Evolutionary conservation across 2,113 vertebrate genomes (phyloP).

Genomic region (Colaptes auratus): DNA sequence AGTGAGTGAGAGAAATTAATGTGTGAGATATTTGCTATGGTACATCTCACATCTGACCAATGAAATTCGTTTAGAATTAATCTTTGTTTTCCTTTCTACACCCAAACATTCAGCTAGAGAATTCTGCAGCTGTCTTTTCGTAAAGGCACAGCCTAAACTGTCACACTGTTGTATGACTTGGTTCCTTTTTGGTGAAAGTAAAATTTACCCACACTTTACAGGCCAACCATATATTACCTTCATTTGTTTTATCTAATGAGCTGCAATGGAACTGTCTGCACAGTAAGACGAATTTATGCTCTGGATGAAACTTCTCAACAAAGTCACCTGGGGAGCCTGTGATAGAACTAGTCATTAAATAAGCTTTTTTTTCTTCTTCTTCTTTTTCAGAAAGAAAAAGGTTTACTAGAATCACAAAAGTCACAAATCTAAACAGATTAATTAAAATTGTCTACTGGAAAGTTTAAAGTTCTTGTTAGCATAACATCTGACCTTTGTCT

Average conservation of each 20-base stretch:
- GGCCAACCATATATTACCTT: not conserved
- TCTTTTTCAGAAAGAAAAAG: not conserved
- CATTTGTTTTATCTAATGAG: not conserved
- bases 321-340: not conserved
- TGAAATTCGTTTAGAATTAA: too few species aligned
- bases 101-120: too few species aligned
- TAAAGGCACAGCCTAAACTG: too few species aligned
- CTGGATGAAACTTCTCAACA: not conserved
- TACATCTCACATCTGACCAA: too few species aligned
- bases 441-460: not conserved
- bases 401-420: not conserved
- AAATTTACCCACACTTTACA: not conserved
- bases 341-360: not conserved
- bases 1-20: too few species aligned
- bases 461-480: not conserved
- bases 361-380: not conserved
- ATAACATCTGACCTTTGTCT: not conserved
- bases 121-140: too few species aligned
- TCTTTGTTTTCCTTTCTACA: too few species aligned
- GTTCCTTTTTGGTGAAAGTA: not conserved
- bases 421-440: not conserved
- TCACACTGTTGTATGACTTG: not conserved
- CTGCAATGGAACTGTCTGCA: not conserved
- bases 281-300: not conserved
- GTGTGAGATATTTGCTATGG: too few species aligned